Evolutionary conservation across 2,113 vertebrate species (phyloP).

Genomic region (Felis catus): DNA sequence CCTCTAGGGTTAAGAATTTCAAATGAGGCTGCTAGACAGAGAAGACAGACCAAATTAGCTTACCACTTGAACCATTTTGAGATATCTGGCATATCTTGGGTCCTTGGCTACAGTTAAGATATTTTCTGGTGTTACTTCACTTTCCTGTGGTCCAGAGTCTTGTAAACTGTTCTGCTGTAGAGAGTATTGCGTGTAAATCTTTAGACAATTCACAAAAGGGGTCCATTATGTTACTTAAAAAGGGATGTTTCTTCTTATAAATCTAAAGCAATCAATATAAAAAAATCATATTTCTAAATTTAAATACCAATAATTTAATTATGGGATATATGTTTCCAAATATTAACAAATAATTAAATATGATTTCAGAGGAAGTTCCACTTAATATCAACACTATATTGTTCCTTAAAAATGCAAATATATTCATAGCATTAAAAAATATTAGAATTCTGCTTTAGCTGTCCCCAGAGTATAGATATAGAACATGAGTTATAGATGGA

Average conservation of each 20-base stretch:
- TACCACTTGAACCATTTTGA: constrained; percentile 99
- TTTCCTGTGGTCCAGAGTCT: constrained; percentile 83
- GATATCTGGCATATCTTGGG: constrained; percentile 95
- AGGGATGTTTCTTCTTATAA: constrained; percentile 61
- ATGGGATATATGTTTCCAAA: constrained; percentile 35
- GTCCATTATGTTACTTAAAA: constrained; percentile 41
- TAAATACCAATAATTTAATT: constrained; percentile 57
- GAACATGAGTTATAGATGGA: neutral
- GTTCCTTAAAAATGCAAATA: constrained; percentile 57
- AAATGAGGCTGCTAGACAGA: constrained; percentile 62
- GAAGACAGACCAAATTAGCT: constrained; percentile 77
- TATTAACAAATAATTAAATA: constrained; percentile 49
- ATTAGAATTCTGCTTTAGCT: constrained; percentile 43
- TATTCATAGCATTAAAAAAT: constrained; percentile 50
- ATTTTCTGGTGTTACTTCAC: constrained; percentile 84
- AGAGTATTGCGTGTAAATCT: constrained; percentile 71
- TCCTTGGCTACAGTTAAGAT: constrained; percentile 95
- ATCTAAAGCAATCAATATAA: constrained; percentile 47
- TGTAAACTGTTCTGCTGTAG: constrained; percentile 79
- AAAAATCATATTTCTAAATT: constrained; percentile 54
- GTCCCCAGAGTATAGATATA: neutral
- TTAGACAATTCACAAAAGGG: constrained; percentile 52
- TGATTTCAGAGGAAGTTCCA: constrained; percentile 45
- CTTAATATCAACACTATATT: constrained; percentile 22
- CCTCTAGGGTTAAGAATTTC: constrained; percentile 50